Evolutionary conservation across 2,113 vertebrate genomes (phyloP), one percentile per base, ranked within the genome.

Genomic region (Albula goreensis): DNA sequence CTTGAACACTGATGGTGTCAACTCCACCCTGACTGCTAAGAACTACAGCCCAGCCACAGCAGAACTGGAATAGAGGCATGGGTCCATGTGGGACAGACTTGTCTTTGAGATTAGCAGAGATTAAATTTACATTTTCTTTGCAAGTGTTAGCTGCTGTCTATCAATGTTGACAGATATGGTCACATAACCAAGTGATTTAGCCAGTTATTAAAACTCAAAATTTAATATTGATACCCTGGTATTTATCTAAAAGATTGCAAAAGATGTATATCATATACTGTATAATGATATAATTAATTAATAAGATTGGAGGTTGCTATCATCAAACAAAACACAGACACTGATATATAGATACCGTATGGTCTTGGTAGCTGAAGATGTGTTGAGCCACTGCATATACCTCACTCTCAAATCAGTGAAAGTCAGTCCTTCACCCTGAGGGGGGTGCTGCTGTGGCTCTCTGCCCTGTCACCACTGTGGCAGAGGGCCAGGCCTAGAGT

Each of bases 31-130:
- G 41, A 57, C 66, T 19, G 74, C 10, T 57, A 49, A 63, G 78
- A 89, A 85, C 77, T 81, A 52, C 50, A 70, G 31, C 5, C 83
- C 41, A 81, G 78, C 57, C 63, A 82, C 50, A 52, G 11, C 25
- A 13, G 48, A 48, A 57, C 49, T 7, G 78, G 77, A 85, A 52
- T 53, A 12, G 53, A 74, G 25, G 51, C 56, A 80, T 48, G 81
- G 82, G 50, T n/a, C 78, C 66, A 85, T 52, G 56, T 77, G 60
- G 51, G 17, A 80, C 5, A 74, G 50, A 63, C 77, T 66, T 57
- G 31, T 57, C 79, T 79, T 77, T 31, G 25, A 51, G 19, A 87
- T 80, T 53, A 84, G 48, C 56, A 15, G 9, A 9, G 48, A 25
- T 80, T 77, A 41, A 78, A 79, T 50, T 12, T 50, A 79, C 31